Evolutionary conservation across 2,888 invertebrate genomes (phyloP).

Genomic region (Xestia c-nigrum): DNA sequence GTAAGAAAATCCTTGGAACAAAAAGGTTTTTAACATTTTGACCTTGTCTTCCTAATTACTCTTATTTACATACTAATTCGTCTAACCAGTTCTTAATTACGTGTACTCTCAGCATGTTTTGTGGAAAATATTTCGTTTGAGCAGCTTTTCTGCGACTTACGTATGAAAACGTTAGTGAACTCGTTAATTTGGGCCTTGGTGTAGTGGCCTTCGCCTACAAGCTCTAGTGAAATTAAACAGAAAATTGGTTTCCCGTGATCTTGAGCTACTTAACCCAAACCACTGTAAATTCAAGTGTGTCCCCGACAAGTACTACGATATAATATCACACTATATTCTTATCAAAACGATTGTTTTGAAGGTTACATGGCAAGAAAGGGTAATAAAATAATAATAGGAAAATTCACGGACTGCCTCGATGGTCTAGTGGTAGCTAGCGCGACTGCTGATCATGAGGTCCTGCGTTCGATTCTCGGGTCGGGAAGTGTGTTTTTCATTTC

Average conservation of each 20-base stretch:
- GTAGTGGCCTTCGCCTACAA: slow-evolving; percentile 44
- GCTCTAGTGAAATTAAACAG: slow-evolving; percentile 11
- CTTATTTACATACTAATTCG: slow-evolving; percentile 34
- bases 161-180: slow-evolving; percentile 36
- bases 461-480: neutral
- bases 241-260: slow-evolving; percentile 40
- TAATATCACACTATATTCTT: slow-evolving; percentile 12
- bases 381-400: slow-evolving; percentile 4
- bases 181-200: slow-evolving; percentile 33
- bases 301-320: neutral
- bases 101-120: slow-evolving; percentile 10
- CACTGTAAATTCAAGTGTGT: slow-evolving; percentile 11
- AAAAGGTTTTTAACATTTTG: slow-evolving; percentile 23
- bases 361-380: slow-evolving; percentile 4
- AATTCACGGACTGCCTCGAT: neutral
- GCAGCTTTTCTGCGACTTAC: neutral
- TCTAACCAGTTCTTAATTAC: slow-evolving; percentile 40
- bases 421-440: neutral
- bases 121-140: slow-evolving; percentile 15
- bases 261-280: slow-evolving; percentile 39
- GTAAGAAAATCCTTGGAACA: neutral
- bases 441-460: neutral
- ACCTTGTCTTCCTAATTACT: slow-evolving; percentile 43
- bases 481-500: neutral
- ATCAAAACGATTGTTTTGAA: slow-evolving; percentile 23